Conservation (phyloP, 1,140 invertebrate genomes). For the Ceratoteleas bidentatus region DNA sequence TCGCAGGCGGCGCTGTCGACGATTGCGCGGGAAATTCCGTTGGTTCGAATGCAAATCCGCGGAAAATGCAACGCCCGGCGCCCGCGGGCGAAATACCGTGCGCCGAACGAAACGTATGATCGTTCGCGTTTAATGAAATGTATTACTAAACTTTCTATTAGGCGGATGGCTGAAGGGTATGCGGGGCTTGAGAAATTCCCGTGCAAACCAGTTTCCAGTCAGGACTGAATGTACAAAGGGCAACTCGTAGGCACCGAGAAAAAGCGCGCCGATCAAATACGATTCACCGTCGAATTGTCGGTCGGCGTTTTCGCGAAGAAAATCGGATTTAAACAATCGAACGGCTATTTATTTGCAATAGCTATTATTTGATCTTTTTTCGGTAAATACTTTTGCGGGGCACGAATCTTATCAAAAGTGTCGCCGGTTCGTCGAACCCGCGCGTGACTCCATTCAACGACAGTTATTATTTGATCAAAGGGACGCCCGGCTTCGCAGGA, state of each 20-base stretch:
- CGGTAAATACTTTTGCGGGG: too few relatives aligned
- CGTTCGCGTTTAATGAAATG: constrained; percentile 62
- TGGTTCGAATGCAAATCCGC: constrained; percentile 7
- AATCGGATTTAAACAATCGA: too few relatives aligned
- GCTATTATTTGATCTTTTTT: too few relatives aligned
- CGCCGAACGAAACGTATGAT: constrained; percentile 21
- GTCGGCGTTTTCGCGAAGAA: constrained; percentile 2
- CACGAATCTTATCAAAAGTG: too few relatives aligned
- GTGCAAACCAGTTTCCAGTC: constrained; percentile 63
- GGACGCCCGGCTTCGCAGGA: constrained; percentile 30
- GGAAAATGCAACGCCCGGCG: constrained; percentile 28
- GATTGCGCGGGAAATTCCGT: constrained; percentile 21
- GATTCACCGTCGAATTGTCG: constrained; percentile 18
- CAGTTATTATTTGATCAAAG: constrained; percentile 63
- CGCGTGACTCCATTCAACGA: constrained; percentile 51
- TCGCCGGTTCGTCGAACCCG: constrained; percentile 19
- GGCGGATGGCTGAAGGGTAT: constrained; percentile 63
- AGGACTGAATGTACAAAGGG: constrained; percentile 60
- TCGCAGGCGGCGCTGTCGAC: constrained; percentile 2
- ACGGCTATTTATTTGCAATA: too few relatives aligned
- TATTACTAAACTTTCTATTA: constrained; percentile 68
- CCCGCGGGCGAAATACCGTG: constrained; percentile 20
- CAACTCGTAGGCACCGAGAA: constrained; percentile 26
- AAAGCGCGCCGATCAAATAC: constrained; percentile 29
- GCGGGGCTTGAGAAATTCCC: constrained; percentile 62